Conservation (phyloP, 2,797 vertebrate species). For the Hypotaenidia okinawae region DNA sequence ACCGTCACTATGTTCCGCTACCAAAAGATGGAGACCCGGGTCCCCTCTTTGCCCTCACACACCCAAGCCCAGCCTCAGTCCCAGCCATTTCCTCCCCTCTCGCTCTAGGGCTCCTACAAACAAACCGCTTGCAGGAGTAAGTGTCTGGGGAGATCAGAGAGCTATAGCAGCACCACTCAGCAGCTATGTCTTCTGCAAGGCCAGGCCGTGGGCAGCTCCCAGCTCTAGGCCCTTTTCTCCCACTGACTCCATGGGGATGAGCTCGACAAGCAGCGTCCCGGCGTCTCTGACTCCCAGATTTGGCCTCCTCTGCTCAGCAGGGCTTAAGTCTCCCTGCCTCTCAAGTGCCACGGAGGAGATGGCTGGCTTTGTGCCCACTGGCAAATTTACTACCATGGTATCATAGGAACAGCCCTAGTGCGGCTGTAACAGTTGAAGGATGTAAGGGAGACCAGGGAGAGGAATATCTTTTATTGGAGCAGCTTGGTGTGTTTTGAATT, state of each 20-base stretch:
- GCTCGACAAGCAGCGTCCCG: accelerated
- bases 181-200: not conserved
- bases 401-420: not conserved
- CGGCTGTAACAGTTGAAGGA: not conserved
- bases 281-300: not conserved
- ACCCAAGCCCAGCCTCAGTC: not conserved
- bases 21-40: not conserved
- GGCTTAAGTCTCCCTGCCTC: not conserved
- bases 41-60: not conserved
- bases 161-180: accelerated
- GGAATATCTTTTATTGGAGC: slow-evolving; percentile 15
- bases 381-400: not conserved
- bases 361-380: not conserved
- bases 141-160: accelerated
- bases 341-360: not conserved
- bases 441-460: not conserved
- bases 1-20: not conserved
- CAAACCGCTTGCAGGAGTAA: not conserved
- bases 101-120: not conserved
- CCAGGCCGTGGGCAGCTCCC: not conserved
- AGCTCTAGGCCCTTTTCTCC: not conserved
- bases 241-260: not conserved
- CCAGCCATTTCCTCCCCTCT: not conserved
- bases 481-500: slow-evolving; percentile 18
- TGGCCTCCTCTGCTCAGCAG: not conserved